phyloP scores from a whole-genome alignment of 2,113 vertebrate genomes.

The Ursus arctos region DNA sequence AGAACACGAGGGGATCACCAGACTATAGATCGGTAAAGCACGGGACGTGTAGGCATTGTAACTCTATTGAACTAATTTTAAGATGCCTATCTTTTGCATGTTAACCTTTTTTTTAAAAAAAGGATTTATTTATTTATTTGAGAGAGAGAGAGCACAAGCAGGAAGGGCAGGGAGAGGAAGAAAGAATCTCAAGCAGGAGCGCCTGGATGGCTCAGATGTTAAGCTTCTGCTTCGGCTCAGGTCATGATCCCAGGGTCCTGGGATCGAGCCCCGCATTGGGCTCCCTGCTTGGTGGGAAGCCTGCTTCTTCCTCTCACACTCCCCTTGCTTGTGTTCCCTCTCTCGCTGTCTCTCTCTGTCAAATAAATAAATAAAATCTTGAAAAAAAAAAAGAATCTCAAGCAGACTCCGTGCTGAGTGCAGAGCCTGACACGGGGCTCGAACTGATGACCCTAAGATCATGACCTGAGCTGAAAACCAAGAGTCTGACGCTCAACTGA shows the following conservation, averaged over 20 bases:
- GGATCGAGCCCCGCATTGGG: too few relatives aligned
- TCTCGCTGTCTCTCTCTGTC: too few relatives aligned
- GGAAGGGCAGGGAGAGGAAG: background rate
- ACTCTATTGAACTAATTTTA: background rate
- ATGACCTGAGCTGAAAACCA: background rate
- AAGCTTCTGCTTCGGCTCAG: too few relatives aligned
- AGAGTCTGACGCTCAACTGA: background rate
- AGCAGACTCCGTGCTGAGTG: background rate
- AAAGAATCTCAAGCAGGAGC: background rate
- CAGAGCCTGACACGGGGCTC: background rate
- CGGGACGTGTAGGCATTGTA: fast-evolving
- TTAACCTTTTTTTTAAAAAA: background rate
- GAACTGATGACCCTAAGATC: background rate
- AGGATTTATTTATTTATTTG: background rate
- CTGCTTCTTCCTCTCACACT: too few relatives aligned
- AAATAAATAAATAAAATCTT: too few relatives aligned
- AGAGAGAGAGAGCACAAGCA: background rate
- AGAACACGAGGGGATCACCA: background rate
- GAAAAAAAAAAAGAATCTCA: background rate
- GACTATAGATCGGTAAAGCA: background rate
- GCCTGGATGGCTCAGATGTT: too few relatives aligned
- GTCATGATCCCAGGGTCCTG: too few relatives aligned
- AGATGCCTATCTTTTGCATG: background rate
- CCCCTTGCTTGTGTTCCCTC: too few relatives aligned
- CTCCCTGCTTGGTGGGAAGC: too few relatives aligned